phyloP scores from a whole-genome alignment of 2,113 vertebrate species.

The Columbina picui region DNA sequence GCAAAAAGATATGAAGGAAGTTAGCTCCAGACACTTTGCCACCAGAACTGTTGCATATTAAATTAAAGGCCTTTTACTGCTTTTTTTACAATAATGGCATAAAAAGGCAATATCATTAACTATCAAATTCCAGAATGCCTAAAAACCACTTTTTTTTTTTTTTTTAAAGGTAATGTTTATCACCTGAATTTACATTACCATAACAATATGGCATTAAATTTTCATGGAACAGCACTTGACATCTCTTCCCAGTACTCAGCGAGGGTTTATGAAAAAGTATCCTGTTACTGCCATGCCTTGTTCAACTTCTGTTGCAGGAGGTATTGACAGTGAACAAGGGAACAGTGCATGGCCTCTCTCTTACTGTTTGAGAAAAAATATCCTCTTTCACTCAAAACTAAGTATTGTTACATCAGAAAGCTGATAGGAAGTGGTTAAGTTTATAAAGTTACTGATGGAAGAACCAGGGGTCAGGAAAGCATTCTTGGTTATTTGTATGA shows the following conservation, averaged over 20 bases:
- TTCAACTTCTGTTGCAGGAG: background rate
- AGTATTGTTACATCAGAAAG: background rate
- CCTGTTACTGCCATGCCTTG: background rate
- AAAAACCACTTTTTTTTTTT: background rate
- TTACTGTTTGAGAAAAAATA: background rate
- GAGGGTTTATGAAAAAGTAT: background rate
- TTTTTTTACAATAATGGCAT: background rate
- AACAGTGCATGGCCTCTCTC: background rate
- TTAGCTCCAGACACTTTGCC: background rate
- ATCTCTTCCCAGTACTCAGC: background rate
- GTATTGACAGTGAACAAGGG: background rate
- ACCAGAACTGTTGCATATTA: background rate
- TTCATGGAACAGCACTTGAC: background rate
- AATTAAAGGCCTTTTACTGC: background rate
- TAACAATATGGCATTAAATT: slow-evolving; percentile 6
- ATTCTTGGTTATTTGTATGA: background rate
- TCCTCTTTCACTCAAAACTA: background rate
- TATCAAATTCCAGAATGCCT: background rate
- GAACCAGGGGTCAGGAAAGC: background rate
- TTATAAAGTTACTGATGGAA: background rate
- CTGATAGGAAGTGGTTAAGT: background rate
- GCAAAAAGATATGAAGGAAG: background rate
- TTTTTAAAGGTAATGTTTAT: background rate
- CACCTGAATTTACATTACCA: background rate
- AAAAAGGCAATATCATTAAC: background rate